Base-by-base conservation (phyloP, 1,140 invertebrate genomes). In the Daktulosphaira vitifoliae region DNA sequence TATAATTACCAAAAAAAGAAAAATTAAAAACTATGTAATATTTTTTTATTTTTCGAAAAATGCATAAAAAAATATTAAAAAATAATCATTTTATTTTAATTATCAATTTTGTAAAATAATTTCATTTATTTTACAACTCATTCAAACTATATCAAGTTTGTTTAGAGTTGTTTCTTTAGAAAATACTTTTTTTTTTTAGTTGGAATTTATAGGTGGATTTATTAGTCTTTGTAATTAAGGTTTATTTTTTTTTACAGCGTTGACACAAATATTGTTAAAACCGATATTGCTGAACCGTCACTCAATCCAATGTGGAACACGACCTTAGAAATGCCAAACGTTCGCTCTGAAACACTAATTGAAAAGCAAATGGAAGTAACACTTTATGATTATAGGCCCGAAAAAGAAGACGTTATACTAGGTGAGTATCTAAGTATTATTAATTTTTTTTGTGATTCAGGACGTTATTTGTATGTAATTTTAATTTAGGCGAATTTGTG, bases 301-400 rank as follows among this genome's bases (percentile, higher is more conserved):
- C 87, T 86, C 71, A 89, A 87, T 73, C 89, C 90, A 7, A 86
- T 90, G 49, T 93, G 89, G 90, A 92, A 92, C 71, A 88, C 89
- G 15, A 92, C 88, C n/a, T 77, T 92, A 18, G 86, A 86, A 56
- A 89, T 92, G 73, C 78, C 82, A 1, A 84, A 85, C 22, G 81
- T 90, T 16, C 82, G 83, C 29, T 86, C 84, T 1, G 88, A 90
- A 67, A 81, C 86, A 69, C 75, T 91, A 26, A 83, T 88, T 73
- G 86, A 89, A 49, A 82, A 85, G 65, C 82, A 84, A 15, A 80
- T 95, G 23, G 90, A 92, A 71, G 84, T 92, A 3, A 89, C 89
- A 6, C 77, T 94, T 3, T 95, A 91, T 90, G 90, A 92, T 73
- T 85, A 86, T 5, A 84, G 84, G 66, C 85, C 87, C 1, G 86